These are phyloP conservation scores for Andrena flavipes DNA, from an alignment of 2,888 invertebrate species.

Conservation along the genomic window DNA sequence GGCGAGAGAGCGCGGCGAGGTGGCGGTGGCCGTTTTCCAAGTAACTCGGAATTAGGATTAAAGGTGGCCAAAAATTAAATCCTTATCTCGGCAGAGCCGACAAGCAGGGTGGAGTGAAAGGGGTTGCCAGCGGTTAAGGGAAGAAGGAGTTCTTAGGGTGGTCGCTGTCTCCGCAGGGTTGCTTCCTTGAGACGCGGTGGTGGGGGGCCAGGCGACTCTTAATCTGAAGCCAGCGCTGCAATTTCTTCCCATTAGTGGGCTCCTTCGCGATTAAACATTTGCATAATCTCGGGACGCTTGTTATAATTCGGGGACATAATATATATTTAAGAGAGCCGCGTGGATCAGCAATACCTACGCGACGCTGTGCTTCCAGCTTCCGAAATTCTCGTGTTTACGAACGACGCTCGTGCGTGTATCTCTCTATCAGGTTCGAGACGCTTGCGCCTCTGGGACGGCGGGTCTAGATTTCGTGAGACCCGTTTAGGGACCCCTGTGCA, in stretches of 20 bases:
- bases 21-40: conserved; percentile 60
- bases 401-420: no score
- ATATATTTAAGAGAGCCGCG: conserved; percentile 68
- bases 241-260: conserved; percentile 84
- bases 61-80: conserved; percentile 82
- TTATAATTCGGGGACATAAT: conserved; percentile 77
- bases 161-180: conserved; percentile 59
- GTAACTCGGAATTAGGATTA: conserved; percentile 81
- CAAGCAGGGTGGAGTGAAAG: conserved; percentile 67
- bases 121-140: conserved; percentile 61
- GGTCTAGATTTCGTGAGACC: no score
- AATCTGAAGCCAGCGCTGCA: conserved; percentile 83
- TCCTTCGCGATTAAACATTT: conserved; percentile 83
- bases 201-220: conserved; percentile 74
- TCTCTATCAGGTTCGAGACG: background rate
- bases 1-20: conserved; percentile 28
- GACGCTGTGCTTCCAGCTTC: conserved; percentile 23
- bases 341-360: conserved; percentile 62
- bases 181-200: conserved; percentile 55
- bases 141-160: conserved; percentile 69
- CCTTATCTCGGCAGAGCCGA: conserved; percentile 78
- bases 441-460: background rate
- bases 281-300: conserved; percentile 81
- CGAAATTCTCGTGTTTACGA: conserved; percentile 19
- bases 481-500: no score